phyloP scores from a whole-genome alignment of 2,797 vertebrate genomes.

The Philypnodon macrostomus region DNA sequence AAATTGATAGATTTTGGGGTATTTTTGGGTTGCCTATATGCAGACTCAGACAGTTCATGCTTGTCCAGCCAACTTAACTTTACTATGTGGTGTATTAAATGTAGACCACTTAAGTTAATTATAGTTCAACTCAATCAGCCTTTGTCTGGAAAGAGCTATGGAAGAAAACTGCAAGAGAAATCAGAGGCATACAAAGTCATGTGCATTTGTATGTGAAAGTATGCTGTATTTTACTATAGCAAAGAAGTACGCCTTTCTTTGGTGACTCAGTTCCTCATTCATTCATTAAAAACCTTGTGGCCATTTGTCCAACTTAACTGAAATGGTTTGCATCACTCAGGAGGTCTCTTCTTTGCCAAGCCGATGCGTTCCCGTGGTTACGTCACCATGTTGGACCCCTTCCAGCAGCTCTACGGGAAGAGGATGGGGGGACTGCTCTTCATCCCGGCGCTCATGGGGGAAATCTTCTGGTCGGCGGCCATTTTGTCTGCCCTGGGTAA shows the following conservation, averaged over 20 bases:
- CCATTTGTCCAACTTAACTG: background rate
- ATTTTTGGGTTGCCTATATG: no score
- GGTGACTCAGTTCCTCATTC: constrained; percentile 3
- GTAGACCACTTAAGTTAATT: background rate
- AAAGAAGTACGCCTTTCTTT: background rate
- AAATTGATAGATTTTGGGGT: background rate
- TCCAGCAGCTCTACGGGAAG: constrained; percentile 94
- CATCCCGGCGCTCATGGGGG: constrained; percentile 95
- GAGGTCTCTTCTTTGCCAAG: constrained; percentile 96
- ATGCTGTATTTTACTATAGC: background rate
- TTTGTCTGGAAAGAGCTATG: no score
- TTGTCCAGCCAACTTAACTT: background rate
- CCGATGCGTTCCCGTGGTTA: constrained; percentile 95
- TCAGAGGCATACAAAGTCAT: no score
- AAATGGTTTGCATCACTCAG: constrained; percentile 60
- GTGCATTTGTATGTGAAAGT: no score
- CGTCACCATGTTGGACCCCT: constrained; percentile 97
- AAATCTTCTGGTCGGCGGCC: constrained; percentile 98
- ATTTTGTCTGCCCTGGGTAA: constrained; percentile 95
- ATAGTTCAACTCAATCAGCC: no score
- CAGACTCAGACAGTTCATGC: background rate
- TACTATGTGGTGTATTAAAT: background rate
- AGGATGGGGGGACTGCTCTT: constrained; percentile 96
- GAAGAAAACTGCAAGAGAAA: no score
- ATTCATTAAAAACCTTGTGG: background rate